Evolutionary conservation across 2,888 invertebrate genomes (phyloP).

Genomic region (Heliothis peltigera): DNA sequence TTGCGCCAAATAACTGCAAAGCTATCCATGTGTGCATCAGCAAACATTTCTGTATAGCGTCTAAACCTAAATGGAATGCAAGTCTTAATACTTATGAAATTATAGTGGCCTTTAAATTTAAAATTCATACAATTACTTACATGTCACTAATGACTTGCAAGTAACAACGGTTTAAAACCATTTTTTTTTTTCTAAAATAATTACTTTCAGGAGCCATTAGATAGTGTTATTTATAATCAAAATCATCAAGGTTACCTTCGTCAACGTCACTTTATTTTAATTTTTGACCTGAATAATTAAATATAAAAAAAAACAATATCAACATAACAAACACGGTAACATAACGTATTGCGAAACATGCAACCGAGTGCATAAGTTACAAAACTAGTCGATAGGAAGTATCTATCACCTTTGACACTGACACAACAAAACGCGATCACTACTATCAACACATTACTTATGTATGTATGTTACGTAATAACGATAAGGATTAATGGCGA

Average conservation of each 20-base stretch:
- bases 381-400: conserved; percentile 37
- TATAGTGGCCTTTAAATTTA: background rate
- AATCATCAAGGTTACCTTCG: too few relatives aligned
- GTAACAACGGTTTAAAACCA: background rate
- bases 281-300: background rate
- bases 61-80: conserved; percentile 19
- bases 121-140: background rate
- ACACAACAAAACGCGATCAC: conserved; percentile 52
- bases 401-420: conserved; percentile 61
- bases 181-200: background rate
- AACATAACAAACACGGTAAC: background rate
- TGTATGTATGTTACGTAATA: conserved; percentile 63
- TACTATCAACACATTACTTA: conserved; percentile 50
- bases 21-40: too few relatives aligned
- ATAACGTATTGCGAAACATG: conserved; percentile 12
- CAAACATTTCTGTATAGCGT: background rate
- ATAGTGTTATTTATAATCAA: too few relatives aligned
- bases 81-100: conserved; percentile 10
- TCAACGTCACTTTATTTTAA: too few relatives aligned
- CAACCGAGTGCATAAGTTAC: conserved; percentile 29
- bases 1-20: too few relatives aligned
- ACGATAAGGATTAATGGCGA: conserved; percentile 76
- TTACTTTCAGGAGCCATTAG: background rate
- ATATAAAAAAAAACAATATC: background rate
- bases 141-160: background rate